Evolutionary conservation across 2,797 vertebrate genomes (phyloP).

Genomic region (Adrianichthys oophorus): DNA sequence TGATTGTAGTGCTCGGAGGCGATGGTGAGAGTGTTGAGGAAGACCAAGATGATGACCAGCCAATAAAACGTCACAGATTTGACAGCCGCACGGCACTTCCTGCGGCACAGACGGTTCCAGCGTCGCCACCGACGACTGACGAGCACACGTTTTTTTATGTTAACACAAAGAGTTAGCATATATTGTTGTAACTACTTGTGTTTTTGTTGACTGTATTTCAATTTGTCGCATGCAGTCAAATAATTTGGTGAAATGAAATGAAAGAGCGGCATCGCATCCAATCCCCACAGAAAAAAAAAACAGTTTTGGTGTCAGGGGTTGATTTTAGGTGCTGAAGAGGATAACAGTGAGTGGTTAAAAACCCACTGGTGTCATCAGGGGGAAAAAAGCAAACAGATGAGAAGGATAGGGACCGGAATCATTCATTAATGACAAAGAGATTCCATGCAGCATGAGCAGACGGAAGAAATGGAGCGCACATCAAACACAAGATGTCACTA

Average conservation of each 20-base stretch:
- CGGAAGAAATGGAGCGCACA: constrained; percentile 8
- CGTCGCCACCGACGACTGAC: constrained; percentile 93
- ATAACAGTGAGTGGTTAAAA: constrained; percentile 1
- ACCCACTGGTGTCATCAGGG: constrained; percentile 13
- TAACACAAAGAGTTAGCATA: not conserved
- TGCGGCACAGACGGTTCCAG: constrained; percentile 95
- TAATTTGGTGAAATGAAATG: constrained; percentile 7
- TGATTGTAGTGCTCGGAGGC: constrained; percentile 98
- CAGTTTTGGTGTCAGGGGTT: not conserved
- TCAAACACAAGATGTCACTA: constrained; percentile 35
- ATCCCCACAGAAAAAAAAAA: constrained; percentile 3
- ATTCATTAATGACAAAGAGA: constrained; percentile 13
- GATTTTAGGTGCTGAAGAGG: constrained; percentile 1
- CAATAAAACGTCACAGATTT: constrained; percentile 97
- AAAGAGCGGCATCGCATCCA: constrained; percentile 1
- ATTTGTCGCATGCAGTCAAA: not conserved
- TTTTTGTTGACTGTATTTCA: not conserved
- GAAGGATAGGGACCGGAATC: constrained; percentile 17
- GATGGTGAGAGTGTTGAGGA: constrained; percentile 98
- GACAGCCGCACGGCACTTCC: constrained; percentile 91
- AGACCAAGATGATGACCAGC: constrained; percentile 97
- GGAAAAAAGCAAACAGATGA: constrained; percentile 6
- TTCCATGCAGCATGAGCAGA: constrained; percentile 38
- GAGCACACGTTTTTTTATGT: constrained; percentile 15
- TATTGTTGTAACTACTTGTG: not conserved